Conservation (phyloP, 1,140 invertebrate species). For the Kradibia gibbosae region DNA sequence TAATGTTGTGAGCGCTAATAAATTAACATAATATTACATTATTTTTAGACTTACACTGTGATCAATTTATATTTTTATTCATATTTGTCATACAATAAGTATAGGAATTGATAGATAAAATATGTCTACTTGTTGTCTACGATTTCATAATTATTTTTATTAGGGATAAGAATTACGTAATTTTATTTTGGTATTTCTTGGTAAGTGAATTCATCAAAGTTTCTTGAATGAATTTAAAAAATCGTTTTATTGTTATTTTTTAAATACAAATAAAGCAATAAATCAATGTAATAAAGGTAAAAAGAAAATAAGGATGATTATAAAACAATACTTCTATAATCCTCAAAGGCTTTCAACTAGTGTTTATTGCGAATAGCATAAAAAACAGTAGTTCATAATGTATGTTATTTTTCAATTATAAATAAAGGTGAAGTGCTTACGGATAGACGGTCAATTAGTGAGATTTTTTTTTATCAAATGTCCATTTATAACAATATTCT, state of each 20-base stretch:
- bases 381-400: too few relatives aligned
- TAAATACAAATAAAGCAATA: not conserved
- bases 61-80: not conserved
- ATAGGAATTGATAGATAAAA: not conserved
- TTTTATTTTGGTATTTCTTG: conserved; percentile 11
- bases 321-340: not conserved
- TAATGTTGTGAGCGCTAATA: not conserved
- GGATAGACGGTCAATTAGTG: not conserved
- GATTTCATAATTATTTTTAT: not conserved
- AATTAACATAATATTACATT: conserved; percentile 23
- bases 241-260: not conserved
- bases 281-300: conserved; percentile 8
- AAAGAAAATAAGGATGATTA: not conserved
- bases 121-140: not conserved
- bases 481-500: not conserved
- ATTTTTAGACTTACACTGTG: not conserved
- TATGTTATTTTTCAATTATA: too few relatives aligned
- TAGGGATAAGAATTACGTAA: not conserved
- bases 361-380: too few relatives aligned
- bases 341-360: too few relatives aligned
- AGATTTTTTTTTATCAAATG: not conserved
- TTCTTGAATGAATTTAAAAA: conserved; percentile 7
- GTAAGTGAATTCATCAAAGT: not conserved
- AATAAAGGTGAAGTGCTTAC: too few relatives aligned
- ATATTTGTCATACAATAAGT: not conserved